These are phyloP conservation scores for Ceyx cyanopectus DNA, from an alignment of 2,113 vertebrate genomes.

Conservation along the genomic window DNA sequence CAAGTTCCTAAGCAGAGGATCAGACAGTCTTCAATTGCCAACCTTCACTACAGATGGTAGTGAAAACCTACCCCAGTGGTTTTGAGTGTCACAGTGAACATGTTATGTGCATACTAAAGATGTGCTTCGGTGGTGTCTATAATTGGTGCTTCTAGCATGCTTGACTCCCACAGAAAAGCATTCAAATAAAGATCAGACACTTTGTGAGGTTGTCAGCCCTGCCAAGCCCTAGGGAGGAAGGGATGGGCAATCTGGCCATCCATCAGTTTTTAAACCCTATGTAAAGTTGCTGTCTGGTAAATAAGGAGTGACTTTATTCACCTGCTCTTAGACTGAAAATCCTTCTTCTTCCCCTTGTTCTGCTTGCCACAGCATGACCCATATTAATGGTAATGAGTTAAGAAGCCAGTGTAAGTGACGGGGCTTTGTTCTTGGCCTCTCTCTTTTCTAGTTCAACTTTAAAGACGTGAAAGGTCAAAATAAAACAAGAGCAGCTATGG, in stretches of 20 bases:
- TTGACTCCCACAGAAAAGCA: not conserved
- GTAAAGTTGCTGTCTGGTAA: not conserved
- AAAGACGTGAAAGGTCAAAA: not conserved
- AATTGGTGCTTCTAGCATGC: not conserved
- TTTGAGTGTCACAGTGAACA: not conserved
- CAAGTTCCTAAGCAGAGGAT: not conserved
- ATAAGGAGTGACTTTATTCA: not conserved
- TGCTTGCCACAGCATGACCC: not conserved
- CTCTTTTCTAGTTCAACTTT: not conserved
- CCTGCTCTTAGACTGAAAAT: not conserved
- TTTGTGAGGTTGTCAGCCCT: not conserved
- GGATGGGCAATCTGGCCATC: not conserved
- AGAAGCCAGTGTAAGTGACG: not conserved
- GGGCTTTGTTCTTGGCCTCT: slow-evolving; percentile 17
- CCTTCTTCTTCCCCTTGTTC: not conserved
- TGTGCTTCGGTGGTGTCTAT: not conserved
- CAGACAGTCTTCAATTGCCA: not conserved
- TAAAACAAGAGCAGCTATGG: not conserved
- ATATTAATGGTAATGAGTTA: not conserved
- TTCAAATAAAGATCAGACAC: not conserved
- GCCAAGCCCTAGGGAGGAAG: not conserved
- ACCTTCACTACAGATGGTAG: not conserved
- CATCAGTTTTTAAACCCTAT: not conserved
- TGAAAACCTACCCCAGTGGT: not conserved
- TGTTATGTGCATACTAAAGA: not conserved